Percentiles rank a stretch among this genome's conserved stretches.
phyloP scores from a whole-genome alignment of 2,113 vertebrate species.

The Coturnix japonica region DNA sequence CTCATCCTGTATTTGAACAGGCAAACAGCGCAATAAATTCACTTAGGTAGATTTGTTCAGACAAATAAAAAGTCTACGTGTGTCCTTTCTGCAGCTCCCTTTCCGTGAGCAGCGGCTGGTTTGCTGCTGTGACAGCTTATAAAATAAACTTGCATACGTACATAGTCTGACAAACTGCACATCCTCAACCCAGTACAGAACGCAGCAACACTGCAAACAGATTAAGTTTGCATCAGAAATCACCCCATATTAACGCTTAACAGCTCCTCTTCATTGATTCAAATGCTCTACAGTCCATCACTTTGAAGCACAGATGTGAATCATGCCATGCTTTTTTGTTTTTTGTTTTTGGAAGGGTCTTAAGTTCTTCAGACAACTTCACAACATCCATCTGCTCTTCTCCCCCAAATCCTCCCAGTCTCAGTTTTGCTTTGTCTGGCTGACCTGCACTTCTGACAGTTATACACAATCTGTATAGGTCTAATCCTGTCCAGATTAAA shows the following conservation, averaged over 20 bases:
- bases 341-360: background rate
- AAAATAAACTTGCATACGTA: background rate
- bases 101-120: background rate
- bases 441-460: background rate
- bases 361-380: background rate
- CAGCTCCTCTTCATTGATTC: background rate
- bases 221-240: background rate
- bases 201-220: background rate
- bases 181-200: background rate
- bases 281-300: background rate
- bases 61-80: background rate
- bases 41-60: conserved; percentile 27
- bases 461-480: background rate
- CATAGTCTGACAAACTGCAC: background rate
- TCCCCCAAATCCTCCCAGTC: background rate
- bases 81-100: background rate
- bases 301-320: background rate
- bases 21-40: conserved; percentile 50
- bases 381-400: background rate
- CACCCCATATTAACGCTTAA: background rate
- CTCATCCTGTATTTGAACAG: conserved; percentile 41
- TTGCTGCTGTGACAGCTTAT: background rate
- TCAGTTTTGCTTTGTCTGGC: background rate
- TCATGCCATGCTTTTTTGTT: background rate
- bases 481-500: background rate